Conservation (phyloP, 2,113 vertebrate species). For the Xerus inauris region DNA sequence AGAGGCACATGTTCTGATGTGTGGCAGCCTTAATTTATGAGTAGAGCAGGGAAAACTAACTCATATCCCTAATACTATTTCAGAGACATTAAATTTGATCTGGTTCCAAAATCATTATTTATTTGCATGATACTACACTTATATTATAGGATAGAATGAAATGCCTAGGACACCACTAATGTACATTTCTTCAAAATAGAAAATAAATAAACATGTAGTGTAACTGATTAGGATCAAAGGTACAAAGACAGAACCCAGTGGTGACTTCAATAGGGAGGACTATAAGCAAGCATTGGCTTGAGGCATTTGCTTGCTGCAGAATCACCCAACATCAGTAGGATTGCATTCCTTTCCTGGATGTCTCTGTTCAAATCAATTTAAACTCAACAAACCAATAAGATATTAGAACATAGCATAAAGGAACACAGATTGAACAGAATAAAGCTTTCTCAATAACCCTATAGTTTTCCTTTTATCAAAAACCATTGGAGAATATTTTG, state of each 20-base stretch:
- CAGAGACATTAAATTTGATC: background rate
- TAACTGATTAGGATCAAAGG: background rate
- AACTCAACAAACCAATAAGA: background rate
- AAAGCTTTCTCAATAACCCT: background rate
- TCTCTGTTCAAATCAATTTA: background rate
- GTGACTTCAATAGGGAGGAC: accelerated
- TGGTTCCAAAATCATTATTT: background rate
- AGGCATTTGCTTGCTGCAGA: background rate
- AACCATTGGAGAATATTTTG: background rate
- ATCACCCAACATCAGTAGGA: background rate
- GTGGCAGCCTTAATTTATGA: background rate
- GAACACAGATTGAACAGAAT: accelerated
- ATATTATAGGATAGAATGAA: background rate
- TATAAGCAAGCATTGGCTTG: background rate
- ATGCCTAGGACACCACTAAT: background rate
- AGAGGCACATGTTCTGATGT: background rate
- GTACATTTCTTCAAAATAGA: background rate
- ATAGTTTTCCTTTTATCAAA: background rate
- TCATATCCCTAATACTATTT: background rate
- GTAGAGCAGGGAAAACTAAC: background rate
- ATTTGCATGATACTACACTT: background rate
- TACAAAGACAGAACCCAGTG: background rate
- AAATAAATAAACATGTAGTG: background rate
- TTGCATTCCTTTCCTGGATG: background rate
- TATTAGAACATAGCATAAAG: background rate